Evolutionary conservation across 2,113 vertebrate species (phyloP), one percentile per base, ranked within the genome.

Genomic region (Castor canadensis): DNA sequence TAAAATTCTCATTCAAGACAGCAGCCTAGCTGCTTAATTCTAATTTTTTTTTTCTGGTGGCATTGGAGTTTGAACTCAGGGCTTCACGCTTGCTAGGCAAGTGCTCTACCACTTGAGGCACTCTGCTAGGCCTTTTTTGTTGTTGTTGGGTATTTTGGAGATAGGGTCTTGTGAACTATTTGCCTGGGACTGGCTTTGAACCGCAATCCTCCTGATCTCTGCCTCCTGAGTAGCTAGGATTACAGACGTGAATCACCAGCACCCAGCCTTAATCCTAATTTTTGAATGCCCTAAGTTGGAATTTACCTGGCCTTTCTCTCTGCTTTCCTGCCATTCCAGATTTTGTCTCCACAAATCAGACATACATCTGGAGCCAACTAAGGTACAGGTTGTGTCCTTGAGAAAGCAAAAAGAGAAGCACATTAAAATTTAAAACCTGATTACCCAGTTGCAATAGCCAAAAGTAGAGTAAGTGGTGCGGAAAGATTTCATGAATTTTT

Each of bases 401-500:
- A 72, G 40, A 93, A 95, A 79, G 77, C 88, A 64, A 79, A 94
- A 62, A 93, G 47, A 90, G 67, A 95, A 89, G 56, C 81, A 80
- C 86, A 95, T 96, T 96, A 94, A 97, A 95, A 79, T 92, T 95
- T 93, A 54, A 96, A 93, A 92, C 69, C 17, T 0, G 16, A 86
- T 95, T 91, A 95, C 45, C 85, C 4, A 1, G 64, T 91, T 91
- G 88, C 67, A 85, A 30, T 64, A 35, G 77, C 66, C 49, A 96
- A 87, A 95, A 79, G 35, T 7, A 67, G 80, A 85, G 38, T 81
- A 93, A 90, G 77, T 24, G 54, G 62, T 49, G 17, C 43, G 73
- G 73, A 92, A 92, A 94, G 72, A 90, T 73, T 77, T 93, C 66
- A 95, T 96, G 81, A 92, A 86, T 97, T 87, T 95, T 93, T 97